Evolutionary conservation across 2,888 invertebrate genomes (phyloP).

Genomic region (Mesopsocus fuscifrons): DNA sequence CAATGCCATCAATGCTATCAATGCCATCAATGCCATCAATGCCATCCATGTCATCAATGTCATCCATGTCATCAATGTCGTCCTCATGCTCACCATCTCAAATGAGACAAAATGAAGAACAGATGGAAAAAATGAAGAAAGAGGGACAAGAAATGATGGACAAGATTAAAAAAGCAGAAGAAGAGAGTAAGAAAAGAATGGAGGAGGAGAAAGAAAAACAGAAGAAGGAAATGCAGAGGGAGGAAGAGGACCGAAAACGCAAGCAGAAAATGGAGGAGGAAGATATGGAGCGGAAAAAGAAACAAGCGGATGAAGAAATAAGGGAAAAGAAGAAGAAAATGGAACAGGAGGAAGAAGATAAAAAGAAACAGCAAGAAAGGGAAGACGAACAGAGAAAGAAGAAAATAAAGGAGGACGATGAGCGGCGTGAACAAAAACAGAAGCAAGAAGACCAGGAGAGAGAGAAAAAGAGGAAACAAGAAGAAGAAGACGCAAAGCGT

Average conservation of each 20-base stretch:
- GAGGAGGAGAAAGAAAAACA: background rate
- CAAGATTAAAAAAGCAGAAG: background rate
- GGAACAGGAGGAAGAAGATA: background rate
- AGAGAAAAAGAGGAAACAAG: background rate
- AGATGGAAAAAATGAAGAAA: background rate
- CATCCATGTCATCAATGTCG: no score
- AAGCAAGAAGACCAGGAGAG: background rate
- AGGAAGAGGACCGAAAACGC: slow-evolving; percentile 22
- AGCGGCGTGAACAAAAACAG: background rate
- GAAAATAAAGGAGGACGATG: background rate
- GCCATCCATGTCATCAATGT: no score
- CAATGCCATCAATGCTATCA: no score
- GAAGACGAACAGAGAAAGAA: background rate
- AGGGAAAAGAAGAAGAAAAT: background rate
- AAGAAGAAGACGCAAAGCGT: background rate
- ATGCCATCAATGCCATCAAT: no score
- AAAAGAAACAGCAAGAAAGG: background rate
- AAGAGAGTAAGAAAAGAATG: background rate
- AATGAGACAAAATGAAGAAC: no score
- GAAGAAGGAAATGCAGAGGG: slow-evolving; percentile 13
- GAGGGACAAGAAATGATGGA: slow-evolving; percentile 3
- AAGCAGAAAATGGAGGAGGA: slow-evolving; percentile 18
- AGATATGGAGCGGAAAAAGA: slow-evolving; percentile 9
- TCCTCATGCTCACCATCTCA: no score
- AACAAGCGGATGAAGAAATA: background rate